Conservation (phyloP, 30 jellyfish, hydroid and myxozoan species). For the Hydra vulgaris region DNA sequence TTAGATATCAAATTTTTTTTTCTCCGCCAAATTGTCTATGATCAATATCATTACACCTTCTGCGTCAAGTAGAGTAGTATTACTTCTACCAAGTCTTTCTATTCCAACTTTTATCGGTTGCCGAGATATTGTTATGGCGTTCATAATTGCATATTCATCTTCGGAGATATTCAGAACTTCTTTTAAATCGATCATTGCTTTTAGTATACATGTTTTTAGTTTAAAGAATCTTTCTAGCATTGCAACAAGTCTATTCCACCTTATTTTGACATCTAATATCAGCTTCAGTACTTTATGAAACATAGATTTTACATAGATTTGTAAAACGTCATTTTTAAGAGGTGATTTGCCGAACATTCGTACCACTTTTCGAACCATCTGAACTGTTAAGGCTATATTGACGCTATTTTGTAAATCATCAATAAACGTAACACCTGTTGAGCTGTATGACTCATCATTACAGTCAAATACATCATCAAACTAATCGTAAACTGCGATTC, state of each 20-base stretch:
- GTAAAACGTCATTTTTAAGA: neutral
- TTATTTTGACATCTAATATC: neutral
- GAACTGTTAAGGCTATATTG: neutral
- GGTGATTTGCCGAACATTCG: neutral
- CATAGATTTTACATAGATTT: neutral
- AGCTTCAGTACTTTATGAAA: neutral
- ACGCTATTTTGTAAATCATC: neutral
- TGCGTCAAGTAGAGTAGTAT: neutral
- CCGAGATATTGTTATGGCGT: neutral
- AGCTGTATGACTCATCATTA: neutral
- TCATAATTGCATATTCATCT: neutral
- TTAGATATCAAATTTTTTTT: neutral
- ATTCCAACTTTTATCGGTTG: neutral
- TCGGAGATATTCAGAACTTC: neutral
- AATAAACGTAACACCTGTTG: neutral
- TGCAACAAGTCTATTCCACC: neutral
- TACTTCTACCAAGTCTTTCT: neutral
- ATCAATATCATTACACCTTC: no score
- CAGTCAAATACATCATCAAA: neutral
- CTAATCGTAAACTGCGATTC: neutral
- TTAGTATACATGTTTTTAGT: neutral
- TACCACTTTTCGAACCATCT: neutral
- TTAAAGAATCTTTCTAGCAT: neutral
- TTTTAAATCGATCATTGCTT: neutral
- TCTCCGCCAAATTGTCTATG: neutral